Conservation (phyloP, 2,888 invertebrate species). For the Xylota sylvarum region DNA sequence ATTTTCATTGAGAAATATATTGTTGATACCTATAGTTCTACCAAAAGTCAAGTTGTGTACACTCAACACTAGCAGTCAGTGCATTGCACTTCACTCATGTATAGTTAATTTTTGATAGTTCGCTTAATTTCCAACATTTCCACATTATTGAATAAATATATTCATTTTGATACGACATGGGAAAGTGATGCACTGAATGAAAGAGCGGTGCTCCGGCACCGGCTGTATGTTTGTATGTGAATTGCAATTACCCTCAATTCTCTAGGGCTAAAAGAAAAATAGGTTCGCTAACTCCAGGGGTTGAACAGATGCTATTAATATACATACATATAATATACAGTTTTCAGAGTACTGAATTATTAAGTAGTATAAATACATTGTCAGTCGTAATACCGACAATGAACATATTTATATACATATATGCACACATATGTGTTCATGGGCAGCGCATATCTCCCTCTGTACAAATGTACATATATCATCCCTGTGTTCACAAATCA, state of each 20-base stretch:
- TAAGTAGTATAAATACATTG: no score
- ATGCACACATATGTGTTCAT: no score
- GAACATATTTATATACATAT: no score
- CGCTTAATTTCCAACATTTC: conserved; percentile 18
- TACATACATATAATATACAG: no score
- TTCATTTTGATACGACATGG: background rate
- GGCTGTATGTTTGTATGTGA: background rate
- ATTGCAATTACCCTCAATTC: background rate
- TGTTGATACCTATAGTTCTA: background rate
- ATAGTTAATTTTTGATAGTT: conserved; percentile 30
- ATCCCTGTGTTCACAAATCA: no score
- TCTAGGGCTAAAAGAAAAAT: background rate
- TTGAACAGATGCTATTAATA: no score
- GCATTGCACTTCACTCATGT: background rate
- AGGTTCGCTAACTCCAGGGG: no score
- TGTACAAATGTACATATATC: no score
- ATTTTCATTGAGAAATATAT: conserved; percentile 13
- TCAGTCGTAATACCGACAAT: no score
- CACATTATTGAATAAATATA: conserved; percentile 30
- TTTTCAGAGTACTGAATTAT: no score
- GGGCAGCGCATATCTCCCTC: no score
- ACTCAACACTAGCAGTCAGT: background rate
- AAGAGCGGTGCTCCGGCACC: background rate
- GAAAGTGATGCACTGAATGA: background rate
- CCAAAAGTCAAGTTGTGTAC: background rate